A percentile compares a stretch with the other conserved stretches of the same genome.
Evolutionary conservation across 37 sponge, comb jelly and placozoan genomes (phyloP).

Genomic region (Bolinopsis microptera): DNA sequence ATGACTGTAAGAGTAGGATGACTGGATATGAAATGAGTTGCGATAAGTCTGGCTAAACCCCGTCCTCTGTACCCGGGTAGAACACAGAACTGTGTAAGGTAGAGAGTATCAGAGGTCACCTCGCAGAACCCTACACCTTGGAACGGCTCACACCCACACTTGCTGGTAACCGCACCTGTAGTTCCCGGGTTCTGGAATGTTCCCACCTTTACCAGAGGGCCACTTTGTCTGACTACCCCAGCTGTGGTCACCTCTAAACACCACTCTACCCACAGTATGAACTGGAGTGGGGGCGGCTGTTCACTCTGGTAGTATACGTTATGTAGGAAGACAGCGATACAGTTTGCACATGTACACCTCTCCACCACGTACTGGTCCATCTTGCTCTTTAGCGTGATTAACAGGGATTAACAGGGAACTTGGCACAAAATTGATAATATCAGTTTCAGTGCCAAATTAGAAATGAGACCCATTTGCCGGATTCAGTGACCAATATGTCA

Average conservation of each 20-base stretch:
- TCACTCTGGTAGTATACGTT: background rate
- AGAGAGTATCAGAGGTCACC: background rate
- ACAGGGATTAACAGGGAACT: no score
- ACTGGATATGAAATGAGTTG: background rate
- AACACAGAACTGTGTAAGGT: slow-evolving; percentile 23
- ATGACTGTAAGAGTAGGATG: background rate
- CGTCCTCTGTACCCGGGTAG: background rate
- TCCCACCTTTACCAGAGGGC: background rate
- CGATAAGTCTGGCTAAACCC: background rate
- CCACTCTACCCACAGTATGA: background rate
- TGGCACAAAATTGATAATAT: no score
- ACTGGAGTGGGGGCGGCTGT: background rate
- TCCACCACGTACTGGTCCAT: background rate
- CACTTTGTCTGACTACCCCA: background rate
- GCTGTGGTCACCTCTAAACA: background rate
- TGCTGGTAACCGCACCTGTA: background rate
- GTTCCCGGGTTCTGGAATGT: background rate
- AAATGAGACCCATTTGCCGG: no score
- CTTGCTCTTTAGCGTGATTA: no score
- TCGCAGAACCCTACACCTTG: background rate
- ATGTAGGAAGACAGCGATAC: slow-evolving; percentile 28
- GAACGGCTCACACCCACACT: background rate
- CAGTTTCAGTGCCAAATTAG: no score
- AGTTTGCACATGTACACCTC: background rate
- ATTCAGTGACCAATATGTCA: no score